Evolutionary conservation across 2,113 vertebrate species (phyloP), one percentile per base, ranked within the genome.

Genomic region (Nymphicus hollandicus): DNA sequence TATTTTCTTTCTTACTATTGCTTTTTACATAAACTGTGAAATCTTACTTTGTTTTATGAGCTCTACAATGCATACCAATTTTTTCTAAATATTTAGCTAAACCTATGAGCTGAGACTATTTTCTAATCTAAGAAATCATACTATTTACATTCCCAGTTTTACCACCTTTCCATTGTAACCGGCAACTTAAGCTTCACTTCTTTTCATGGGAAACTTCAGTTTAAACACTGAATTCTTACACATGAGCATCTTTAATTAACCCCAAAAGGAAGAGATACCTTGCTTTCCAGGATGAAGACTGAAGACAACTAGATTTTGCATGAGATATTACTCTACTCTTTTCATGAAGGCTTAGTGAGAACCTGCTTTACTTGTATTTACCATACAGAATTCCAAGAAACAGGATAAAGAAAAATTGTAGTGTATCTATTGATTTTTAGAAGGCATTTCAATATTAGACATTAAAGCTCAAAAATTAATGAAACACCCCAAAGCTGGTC

Each of bases 221-320:
- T 88, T 91, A 68, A 95, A 92, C 55, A 64, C 41, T 44, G 69
- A 88, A 90, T 84, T 94, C 79, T 88, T 86, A 91, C 23, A 77
- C 18, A 55, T 7, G 6, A 80, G 35, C 44, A 73, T 76, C 55
- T 73, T 83, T 66, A 71, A 71, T 70, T 78, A 91, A 81, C 27
- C 74, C 37, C 39, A 64, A 74, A 91, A 88, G 80, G 44, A 93
- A 90, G 91, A 2, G 3, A 65, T 13, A 20, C 43, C 60, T 78
- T 92, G 61, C 23, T 76, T 94, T 81, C 20, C 58, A 93, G 46
- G 24, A 81, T 37, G 24, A 86, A 65, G 37, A 41, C 20, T 33
- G 60, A 92, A 86, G 60, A 81, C 58, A 80, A 66, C 53, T 47
- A 61, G 39, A 73, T 83, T 86, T 83, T 7, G 2, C 37, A 77